Evolutionary conservation across 2,888 invertebrate genomes (phyloP).

Genomic region (Lacanobia wlatinum): DNA sequence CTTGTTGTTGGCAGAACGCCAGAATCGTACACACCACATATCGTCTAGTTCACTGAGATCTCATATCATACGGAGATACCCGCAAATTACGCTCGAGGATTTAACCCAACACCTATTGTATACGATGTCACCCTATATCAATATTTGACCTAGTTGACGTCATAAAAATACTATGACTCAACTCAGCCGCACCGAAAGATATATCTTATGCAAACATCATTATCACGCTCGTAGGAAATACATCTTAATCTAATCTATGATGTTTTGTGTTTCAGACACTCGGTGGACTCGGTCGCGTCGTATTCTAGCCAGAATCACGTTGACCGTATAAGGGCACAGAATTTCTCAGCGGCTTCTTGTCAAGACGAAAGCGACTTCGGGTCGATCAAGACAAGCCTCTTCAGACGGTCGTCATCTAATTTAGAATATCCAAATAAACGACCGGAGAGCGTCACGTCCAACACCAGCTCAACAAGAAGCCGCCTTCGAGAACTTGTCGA

Average conservation of each 20-base stretch:
- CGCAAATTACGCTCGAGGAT: constrained; percentile 28
- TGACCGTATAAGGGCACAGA: constrained; percentile 90
- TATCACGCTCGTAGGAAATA: constrained; percentile 74
- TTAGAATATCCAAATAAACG: constrained; percentile 86
- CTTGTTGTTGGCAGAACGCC: constrained; percentile 72
- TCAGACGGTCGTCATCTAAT: constrained; percentile 87
- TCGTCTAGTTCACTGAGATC: constrained; percentile 61
- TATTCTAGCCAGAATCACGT: constrained; percentile 91
- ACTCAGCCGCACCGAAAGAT: constrained; percentile 73
- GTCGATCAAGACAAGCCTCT: constrained; percentile 89
- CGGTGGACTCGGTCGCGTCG: constrained; percentile 91
- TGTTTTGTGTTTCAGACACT: constrained; percentile 88
- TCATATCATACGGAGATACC: constrained; percentile 47
- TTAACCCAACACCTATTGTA: constrained; percentile 24
- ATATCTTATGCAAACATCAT: constrained; percentile 82
- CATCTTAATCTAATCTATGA: constrained; percentile 83
- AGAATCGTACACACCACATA: constrained; percentile 65
- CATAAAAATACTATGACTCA: constrained; percentile 76
- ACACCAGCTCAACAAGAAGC: constrained; percentile 89
- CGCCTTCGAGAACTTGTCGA: constrained; percentile 89
- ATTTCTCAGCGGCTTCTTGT: constrained; percentile 90
- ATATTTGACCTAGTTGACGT: constrained; percentile 74
- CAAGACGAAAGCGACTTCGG: constrained; percentile 89
- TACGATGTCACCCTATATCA: constrained; percentile 65
- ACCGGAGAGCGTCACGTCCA: constrained; percentile 88